phyloP scores from a whole-genome alignment of 2,797 vertebrate species.

The Chelidonichthys spinosus region DNA sequence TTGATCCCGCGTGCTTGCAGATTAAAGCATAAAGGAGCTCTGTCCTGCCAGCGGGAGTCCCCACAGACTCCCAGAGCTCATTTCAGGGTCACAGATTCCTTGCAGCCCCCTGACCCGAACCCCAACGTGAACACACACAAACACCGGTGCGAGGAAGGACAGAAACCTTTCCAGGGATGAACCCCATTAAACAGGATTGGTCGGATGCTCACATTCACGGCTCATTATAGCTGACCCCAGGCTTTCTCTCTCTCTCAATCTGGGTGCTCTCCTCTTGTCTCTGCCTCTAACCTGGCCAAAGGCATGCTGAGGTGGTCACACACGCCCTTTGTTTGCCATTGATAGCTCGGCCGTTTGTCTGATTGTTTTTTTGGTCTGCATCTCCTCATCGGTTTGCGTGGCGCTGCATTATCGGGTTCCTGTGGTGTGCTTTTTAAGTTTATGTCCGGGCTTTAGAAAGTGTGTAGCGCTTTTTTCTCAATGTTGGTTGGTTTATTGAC shows the following conservation, averaged over 20 bases:
- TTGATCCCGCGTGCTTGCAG: constrained; percentile 93
- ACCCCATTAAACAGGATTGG: constrained; percentile 96
- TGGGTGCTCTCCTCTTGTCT: constrained; percentile 52
- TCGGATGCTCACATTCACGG: constrained; percentile 89
- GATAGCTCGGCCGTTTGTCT: constrained; percentile 70
- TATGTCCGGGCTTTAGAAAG: constrained; percentile 35
- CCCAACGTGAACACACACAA: constrained; percentile 76
- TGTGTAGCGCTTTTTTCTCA: constrained; percentile 47
- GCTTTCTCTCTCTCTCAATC: constrained; percentile 69
- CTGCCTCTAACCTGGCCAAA: constrained; percentile 68
- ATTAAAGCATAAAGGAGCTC: constrained; percentile 93
- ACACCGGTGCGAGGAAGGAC: constrained; percentile 82
- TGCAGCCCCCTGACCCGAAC: constrained; percentile 91
- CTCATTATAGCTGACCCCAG: constrained; percentile 82
- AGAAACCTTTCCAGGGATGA: constrained; percentile 84
- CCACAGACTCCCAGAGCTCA: constrained; percentile 87
- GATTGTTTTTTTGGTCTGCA: constrained; percentile 76
- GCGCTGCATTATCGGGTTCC: constrained; percentile 62
- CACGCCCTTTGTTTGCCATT: constrained; percentile 80
- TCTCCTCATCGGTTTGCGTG: constrained; percentile 68
- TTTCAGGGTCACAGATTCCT: constrained; percentile 95
- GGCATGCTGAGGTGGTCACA: constrained; percentile 86
- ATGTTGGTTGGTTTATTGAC: constrained; percentile 13
- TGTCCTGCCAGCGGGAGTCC: constrained; percentile 88
- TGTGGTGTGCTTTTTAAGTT: constrained; percentile 65